A percentile compares a stretch with the other conserved stretches of the same genome.
Conservation (phyloP, 2,888 invertebrate species). For the Capitulum mitella region DNA sequence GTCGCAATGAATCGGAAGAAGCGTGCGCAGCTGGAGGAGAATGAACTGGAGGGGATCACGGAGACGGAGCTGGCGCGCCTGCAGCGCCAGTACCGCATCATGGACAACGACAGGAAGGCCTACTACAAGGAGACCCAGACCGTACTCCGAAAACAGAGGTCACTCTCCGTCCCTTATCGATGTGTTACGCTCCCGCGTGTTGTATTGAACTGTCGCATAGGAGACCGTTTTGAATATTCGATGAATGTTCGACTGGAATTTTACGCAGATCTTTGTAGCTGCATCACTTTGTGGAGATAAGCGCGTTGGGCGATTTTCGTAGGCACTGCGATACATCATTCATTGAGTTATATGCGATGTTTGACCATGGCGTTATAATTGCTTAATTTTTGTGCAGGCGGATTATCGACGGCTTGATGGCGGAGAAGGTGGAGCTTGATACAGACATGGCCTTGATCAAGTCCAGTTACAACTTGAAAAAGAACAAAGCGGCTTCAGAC, state of each 20-base stretch:
- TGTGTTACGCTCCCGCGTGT: too few species aligned
- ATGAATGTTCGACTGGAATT: too few species aligned
- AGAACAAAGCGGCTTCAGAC: slow-evolving; percentile 38
- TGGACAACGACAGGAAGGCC: slow-evolving; percentile 68
- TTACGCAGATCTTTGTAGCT: too few species aligned
- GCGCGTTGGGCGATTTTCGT: too few species aligned
- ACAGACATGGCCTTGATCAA: slow-evolving; percentile 51
- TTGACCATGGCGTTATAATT: too few species aligned
- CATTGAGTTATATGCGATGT: too few species aligned
- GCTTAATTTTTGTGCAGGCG: slow-evolving; percentile 41
- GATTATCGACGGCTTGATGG: slow-evolving; percentile 54
- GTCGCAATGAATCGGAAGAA: slow-evolving; percentile 6
- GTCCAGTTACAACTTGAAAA: slow-evolving; percentile 51
- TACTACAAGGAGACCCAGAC: slow-evolving; percentile 63
- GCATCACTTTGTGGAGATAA: too few species aligned
- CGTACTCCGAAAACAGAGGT: slow-evolving; percentile 49
- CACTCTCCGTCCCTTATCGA: slow-evolving; percentile 29
- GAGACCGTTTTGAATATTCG: too few species aligned
- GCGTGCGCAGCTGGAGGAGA: slow-evolving; percentile 56
- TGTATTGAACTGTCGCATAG: too few species aligned
- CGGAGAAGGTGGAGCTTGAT: slow-evolving; percentile 59
- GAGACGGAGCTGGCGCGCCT: slow-evolving; percentile 68
- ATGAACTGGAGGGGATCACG: slow-evolving; percentile 60
- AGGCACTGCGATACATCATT: too few species aligned
- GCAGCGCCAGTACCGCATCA: slow-evolving; percentile 71